phyloP scores from a whole-genome alignment of 2,888 invertebrate genomes.

The Heteromyza rotundicornis region DNA sequence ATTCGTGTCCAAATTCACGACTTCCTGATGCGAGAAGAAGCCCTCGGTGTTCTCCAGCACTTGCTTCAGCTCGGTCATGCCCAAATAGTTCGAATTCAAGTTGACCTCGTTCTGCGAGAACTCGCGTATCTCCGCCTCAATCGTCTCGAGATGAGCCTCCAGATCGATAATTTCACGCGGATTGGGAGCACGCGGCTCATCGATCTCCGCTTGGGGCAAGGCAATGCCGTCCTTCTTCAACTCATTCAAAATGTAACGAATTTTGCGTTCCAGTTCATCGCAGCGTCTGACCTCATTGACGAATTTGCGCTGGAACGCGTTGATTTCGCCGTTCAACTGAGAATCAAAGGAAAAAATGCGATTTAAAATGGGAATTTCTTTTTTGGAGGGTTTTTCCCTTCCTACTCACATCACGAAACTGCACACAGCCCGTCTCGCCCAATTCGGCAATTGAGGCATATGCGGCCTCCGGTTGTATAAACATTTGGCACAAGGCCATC shows the following conservation, averaged over 20 bases:
- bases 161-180: constrained; percentile 79
- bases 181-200: constrained; percentile 72
- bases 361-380: neutral
- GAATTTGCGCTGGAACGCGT: constrained; percentile 83
- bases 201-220: constrained; percentile 70
- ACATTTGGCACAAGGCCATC: constrained; percentile 92
- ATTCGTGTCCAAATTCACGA: constrained; percentile 52
- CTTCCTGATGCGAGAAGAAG: constrained; percentile 58
- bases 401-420: constrained; percentile 90
- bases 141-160: constrained; percentile 90
- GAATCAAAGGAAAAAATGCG: constrained; percentile 23
- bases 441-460: constrained; percentile 93
- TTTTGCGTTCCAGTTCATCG: constrained; percentile 83
- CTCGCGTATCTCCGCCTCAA: constrained; percentile 93
- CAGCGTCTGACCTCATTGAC: constrained; percentile 83
- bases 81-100: constrained; percentile 87
- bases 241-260: constrained; percentile 80
- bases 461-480: constrained; percentile 94
- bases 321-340: constrained; percentile 77
- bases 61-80: constrained; percentile 88
- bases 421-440: constrained; percentile 91
- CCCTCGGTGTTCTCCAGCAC: constrained; percentile 89
- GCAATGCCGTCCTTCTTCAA: constrained; percentile 76
- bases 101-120: constrained; percentile 92
- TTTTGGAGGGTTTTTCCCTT: neutral